A percentile compares a stretch with the other conserved stretches of the same genome.
Conservation (phyloP, 2,888 invertebrate species). For the Chironomus tentans region DNA sequence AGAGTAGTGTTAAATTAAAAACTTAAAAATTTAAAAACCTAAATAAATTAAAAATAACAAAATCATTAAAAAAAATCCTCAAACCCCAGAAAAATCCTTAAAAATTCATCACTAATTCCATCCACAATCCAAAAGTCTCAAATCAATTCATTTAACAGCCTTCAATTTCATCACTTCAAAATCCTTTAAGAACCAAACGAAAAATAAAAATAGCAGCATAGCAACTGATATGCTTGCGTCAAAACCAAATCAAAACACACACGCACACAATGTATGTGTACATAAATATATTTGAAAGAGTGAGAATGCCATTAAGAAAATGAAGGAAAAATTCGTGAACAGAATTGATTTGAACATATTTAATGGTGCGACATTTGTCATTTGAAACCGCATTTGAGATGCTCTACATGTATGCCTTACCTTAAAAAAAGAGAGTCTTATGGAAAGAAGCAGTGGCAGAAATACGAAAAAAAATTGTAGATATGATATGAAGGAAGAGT, state of each 20-base stretch:
- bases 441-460: background rate
- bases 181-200: background rate
- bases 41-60: no score
- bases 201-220: background rate
- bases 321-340: background rate
- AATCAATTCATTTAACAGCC: background rate
- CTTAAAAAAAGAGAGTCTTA: background rate
- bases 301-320: background rate
- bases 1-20: no score
- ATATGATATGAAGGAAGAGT: background rate
- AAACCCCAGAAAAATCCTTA: no score
- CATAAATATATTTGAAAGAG: background rate
- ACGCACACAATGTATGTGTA: background rate
- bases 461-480: background rate
- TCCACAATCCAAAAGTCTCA: background rate
- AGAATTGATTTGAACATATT: conserved; percentile 3
- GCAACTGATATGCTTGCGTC: background rate
- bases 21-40: no score
- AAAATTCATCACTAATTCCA: background rate
- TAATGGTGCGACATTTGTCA: conserved; percentile 2
- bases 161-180: background rate
- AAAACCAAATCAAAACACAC: background rate
- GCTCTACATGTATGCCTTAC: background rate
- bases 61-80: no score
- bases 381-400: background rate